Percentiles rank a stretch among this genome's conserved stretches.
phyloP scores from a whole-genome alignment of 2,797 vertebrate genomes.

The Anniella stebbinsi region DNA sequence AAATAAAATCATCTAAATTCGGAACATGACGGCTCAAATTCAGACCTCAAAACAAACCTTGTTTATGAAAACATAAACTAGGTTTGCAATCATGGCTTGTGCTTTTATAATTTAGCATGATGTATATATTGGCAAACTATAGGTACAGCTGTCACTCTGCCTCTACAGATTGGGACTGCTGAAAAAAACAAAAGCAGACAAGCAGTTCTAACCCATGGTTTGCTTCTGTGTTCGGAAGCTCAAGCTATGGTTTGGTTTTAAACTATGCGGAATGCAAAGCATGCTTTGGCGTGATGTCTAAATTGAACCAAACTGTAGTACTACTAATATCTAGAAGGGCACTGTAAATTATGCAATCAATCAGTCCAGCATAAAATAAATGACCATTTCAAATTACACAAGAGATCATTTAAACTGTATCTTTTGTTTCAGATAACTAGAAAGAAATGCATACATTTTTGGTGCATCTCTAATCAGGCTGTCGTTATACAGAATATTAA shows the following conservation, averaged over 20 bases:
- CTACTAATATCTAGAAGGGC: conserved; percentile 34
- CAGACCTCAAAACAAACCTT: neutral
- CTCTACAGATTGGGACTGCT: neutral
- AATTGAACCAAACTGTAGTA: neutral
- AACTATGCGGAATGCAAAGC: neutral
- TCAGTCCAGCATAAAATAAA: neutral
- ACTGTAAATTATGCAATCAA: conserved; percentile 25
- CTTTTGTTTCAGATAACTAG: conserved; percentile 40
- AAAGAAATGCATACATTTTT: conserved; percentile 43
- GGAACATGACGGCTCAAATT: neutral
- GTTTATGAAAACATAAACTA: neutral
- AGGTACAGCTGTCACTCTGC: neutral
- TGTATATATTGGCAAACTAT: neutral
- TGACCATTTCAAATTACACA: neutral
- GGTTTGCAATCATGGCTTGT: too few relatives aligned
- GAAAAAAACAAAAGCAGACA: neutral
- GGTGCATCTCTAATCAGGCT: conserved; percentile 31
- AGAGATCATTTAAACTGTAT: conserved; percentile 2
- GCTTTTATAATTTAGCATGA: too few relatives aligned
- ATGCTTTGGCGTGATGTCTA: neutral
- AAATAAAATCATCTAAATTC: neutral
- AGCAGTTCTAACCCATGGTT: too few relatives aligned
- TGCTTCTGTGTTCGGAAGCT: neutral
- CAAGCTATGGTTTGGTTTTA: neutral
- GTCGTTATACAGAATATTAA: conserved; percentile 29